Evolutionary conservation across 2,113 vertebrate genomes (phyloP).

Genomic region (Archocentrus centrarchus): DNA sequence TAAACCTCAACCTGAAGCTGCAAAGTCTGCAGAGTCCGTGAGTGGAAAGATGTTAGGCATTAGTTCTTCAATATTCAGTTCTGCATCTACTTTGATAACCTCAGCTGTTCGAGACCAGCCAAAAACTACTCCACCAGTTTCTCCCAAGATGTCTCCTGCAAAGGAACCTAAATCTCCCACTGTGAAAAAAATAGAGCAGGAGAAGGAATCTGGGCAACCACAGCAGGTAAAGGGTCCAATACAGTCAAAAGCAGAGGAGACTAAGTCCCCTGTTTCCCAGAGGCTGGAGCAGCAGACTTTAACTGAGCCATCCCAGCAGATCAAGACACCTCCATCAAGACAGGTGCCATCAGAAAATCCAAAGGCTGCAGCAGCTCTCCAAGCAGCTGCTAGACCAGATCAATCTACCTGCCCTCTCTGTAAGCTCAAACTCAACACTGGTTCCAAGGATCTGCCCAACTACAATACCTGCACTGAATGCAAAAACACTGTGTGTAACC

Average conservation of each 20-base stretch:
- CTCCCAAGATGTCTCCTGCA: constrained; percentile 63
- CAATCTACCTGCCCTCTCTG: constrained; percentile 87
- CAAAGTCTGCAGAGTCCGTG: constrained; percentile 83
- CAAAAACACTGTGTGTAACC: constrained; percentile 90
- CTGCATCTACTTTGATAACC: constrained; percentile 78
- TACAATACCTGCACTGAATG: constrained; percentile 92
- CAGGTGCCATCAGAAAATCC: constrained; percentile 46
- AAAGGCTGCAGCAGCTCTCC: constrained; percentile 47
- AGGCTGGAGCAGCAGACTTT: constrained; percentile 52
- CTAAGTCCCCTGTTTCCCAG: constrained; percentile 36
- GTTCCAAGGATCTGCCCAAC: constrained; percentile 85
- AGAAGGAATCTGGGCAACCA: constrained; percentile 44
- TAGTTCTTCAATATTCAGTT: constrained; percentile 80
- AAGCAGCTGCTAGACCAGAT: constrained; percentile 48
- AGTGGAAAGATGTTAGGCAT: constrained; percentile 87
- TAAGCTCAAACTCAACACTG: constrained; percentile 86
- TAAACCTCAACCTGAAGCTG: constrained; percentile 80
- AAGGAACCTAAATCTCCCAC: constrained; percentile 51
- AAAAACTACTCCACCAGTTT: constrained; percentile 70
- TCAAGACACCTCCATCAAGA: constrained; percentile 27
- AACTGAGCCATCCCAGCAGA: constrained; percentile 39
- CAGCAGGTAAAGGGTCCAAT: constrained; percentile 35
- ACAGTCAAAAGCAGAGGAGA: constrained; percentile 64
- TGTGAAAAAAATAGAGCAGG: constrained; percentile 44
- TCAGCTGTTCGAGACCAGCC: constrained; percentile 75